These are phyloP conservation scores for Drosophila parthenogenetica DNA, from an alignment of 2,888 invertebrate species.

Conservation along the genomic window DNA sequence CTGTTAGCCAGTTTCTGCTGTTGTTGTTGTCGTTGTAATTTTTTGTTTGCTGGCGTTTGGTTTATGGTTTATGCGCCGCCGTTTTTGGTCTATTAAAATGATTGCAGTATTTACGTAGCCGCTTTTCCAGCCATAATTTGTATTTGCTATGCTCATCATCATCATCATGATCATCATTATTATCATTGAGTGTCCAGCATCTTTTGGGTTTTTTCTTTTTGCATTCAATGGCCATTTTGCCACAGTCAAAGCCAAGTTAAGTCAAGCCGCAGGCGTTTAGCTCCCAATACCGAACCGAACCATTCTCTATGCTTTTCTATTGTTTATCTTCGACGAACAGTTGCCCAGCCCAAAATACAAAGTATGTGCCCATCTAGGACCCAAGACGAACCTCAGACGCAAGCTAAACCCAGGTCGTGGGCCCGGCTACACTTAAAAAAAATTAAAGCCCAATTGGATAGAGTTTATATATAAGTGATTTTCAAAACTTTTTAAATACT, in stretches of 20 bases:
- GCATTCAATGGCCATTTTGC: conserved; percentile 56
- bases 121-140: conserved; percentile 78
- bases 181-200: conserved; percentile 63
- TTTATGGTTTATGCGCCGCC: conserved; percentile 81
- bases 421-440: neutral
- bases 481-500: neutral
- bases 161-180: conserved; percentile 68
- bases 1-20: conserved; percentile 5
- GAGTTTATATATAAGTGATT: too few relatives aligned
- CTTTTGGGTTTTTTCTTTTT: conserved; percentile 43
- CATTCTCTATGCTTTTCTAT: conserved; percentile 77
- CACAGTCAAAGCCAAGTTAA: conserved; percentile 19
- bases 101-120: conserved; percentile 82
- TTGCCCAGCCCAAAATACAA: conserved; percentile 17
- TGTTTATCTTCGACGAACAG: conserved; percentile 69
- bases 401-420: conserved; percentile 23
- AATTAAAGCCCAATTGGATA: too few relatives aligned
- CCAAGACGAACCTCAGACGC: conserved; percentile 2
- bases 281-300: conserved; percentile 63
- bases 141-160: conserved; percentile 80
- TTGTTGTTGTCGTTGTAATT: neutral
- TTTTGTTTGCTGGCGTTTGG: conserved; percentile 66
- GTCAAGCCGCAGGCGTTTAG: conserved; percentile 56
- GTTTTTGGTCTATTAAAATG: conserved; percentile 82
- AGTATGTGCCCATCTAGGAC: neutral